Percentiles rank a stretch among this genome's conserved stretches.
These are phyloP conservation scores for Cheilosia impressa DNA, from an alignment of 2,888 invertebrate species.

Conservation along the genomic window DNA sequence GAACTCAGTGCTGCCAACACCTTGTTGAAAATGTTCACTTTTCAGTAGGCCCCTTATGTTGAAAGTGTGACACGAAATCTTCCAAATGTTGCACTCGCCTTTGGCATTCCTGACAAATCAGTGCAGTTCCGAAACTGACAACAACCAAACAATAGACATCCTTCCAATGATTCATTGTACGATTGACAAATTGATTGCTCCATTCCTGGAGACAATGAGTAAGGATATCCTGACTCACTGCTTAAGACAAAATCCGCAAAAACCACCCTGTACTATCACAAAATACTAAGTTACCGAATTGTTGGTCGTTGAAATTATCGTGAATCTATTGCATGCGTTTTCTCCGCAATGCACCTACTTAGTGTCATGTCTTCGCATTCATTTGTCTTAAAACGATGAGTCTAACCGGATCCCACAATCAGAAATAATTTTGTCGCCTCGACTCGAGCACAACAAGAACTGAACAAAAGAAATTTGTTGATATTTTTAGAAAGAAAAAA, in stretches of 20 bases:
- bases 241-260: neutral
- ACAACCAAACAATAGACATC: no score
- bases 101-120: no score
- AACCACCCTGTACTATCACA: neutral
- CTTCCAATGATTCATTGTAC: no score
- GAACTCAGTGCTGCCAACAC: no score
- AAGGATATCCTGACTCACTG: neutral
- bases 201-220: no score
- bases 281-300: no score
- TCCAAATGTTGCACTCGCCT: no score
- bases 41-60: no score
- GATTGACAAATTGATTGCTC: no score
- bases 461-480: slow-evolving; percentile 49
- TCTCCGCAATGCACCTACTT: slow-evolving; percentile 1
- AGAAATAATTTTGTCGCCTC: slow-evolving; percentile 26
- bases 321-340: neutral
- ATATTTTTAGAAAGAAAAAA: slow-evolving; percentile 52
- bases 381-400: slow-evolving; percentile 5
- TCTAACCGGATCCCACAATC: neutral
- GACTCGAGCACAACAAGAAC: slow-evolving; percentile 11
- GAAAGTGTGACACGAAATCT: no score
- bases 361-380: slow-evolving; percentile 9
- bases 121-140: no score
- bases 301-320: slow-evolving; percentile 2
- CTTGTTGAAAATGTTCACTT: no score